Conservation (phyloP, 2,113 vertebrate genomes). For the Phalacrocorax pelagicus region DNA sequence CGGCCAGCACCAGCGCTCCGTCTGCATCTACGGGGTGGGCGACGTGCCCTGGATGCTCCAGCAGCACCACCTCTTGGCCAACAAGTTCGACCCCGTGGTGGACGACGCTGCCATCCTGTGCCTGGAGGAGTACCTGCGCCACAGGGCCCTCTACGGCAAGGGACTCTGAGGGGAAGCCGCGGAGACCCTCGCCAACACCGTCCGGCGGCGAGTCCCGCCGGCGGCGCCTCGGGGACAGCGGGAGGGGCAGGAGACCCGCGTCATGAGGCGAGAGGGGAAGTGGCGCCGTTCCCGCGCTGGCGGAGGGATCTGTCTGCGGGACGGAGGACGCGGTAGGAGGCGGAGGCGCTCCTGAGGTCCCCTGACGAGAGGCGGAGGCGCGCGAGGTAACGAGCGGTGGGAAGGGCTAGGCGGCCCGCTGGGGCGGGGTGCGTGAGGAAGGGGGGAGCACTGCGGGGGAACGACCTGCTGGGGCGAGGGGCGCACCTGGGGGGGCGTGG, state of each 20-base stretch:
- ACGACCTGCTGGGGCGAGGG: no score
- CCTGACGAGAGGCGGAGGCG: neutral
- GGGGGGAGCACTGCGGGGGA: no score
- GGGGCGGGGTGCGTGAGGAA: no score
- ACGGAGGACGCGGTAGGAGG: no score
- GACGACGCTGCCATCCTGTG: slow-evolving; percentile 84
- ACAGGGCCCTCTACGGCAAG: slow-evolving; percentile 72
- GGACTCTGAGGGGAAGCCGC: slow-evolving; percentile 16
- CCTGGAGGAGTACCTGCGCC: slow-evolving; percentile 82
- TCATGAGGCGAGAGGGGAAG: rapidly evolving
- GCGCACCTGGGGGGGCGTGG: no score
- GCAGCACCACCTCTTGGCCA: slow-evolving; percentile 88
- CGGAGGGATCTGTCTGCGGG: no score
- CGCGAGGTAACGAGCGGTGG: neutral
- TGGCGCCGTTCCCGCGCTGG: rapidly evolving
- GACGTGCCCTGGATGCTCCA: slow-evolving; percentile 85
- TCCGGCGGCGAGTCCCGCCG: neutral
- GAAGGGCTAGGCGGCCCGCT: no score
- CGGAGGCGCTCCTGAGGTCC: no score
- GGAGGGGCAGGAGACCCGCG: rapidly evolving
- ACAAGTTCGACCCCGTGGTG: slow-evolving; percentile 89
- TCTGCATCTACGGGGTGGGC: slow-evolving; percentile 87
- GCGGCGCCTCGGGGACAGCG: neutral
- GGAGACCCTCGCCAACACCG: neutral
- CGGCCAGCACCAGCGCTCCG: slow-evolving; percentile 71